Conservation (phyloP, 2,888 invertebrate species). For the Penaeus monodon region DNA sequence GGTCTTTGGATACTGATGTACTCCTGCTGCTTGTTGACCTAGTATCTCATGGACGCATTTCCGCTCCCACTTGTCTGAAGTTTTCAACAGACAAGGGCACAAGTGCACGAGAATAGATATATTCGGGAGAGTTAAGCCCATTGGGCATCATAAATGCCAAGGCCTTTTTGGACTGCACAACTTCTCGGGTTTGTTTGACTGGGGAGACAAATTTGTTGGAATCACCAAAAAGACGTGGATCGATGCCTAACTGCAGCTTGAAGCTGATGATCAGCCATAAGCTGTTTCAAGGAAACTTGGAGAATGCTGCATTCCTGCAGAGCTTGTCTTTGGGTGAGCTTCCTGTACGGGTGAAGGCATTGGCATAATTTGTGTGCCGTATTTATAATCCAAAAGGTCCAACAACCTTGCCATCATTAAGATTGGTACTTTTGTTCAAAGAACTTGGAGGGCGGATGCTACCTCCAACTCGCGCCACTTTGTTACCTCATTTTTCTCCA, state of each 20-base stretch:
- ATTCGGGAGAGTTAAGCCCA: too few species aligned
- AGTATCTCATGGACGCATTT: too few species aligned
- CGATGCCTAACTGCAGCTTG: slow-evolving; percentile 7
- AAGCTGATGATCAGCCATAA: slow-evolving; percentile 16
- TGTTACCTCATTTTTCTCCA: not conserved
- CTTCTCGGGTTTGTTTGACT: slow-evolving; percentile 14
- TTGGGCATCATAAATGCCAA: too few species aligned
- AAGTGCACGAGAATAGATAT: too few species aligned
- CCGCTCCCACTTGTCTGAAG: too few species aligned
- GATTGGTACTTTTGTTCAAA: too few species aligned
- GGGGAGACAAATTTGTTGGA: slow-evolving; percentile 5
- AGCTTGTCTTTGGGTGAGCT: not conserved
- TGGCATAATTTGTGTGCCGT: slow-evolving; percentile 1
- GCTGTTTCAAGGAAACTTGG: slow-evolving; percentile 20
- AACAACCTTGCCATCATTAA: slow-evolving; percentile 12
- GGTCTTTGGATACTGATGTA: too few species aligned
- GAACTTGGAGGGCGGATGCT: too few species aligned
- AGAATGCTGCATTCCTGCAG: not conserved
- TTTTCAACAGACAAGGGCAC: too few species aligned
- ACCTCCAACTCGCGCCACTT: not conserved
- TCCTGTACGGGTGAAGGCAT: not conserved
- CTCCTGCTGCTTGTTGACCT: too few species aligned
- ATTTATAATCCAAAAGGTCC: slow-evolving; percentile 24
- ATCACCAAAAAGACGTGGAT: slow-evolving; percentile 14
- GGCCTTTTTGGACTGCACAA: not conserved